A percentile compares a stretch with the other conserved stretches of the same genome.
Evolutionary conservation across 2,797 vertebrate genomes (phyloP).

Genomic region (Dromococcyx pavoninus): DNA sequence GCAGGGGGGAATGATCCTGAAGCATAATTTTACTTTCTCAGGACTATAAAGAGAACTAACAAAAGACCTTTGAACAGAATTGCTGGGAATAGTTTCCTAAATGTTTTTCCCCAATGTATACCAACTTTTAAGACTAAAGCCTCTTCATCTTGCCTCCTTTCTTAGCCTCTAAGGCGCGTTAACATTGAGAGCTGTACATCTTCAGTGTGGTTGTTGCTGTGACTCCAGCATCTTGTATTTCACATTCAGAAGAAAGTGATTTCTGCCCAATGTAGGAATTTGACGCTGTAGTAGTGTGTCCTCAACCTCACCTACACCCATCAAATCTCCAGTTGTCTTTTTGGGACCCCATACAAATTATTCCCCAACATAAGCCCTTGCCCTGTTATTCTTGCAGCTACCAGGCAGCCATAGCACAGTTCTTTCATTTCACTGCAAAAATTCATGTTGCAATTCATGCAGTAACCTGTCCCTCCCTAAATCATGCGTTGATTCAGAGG

Average conservation of each 20-base stretch:
- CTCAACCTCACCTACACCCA: background rate
- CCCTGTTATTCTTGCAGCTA: background rate
- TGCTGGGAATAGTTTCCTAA: background rate
- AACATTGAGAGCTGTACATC: background rate
- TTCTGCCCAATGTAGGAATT: background rate
- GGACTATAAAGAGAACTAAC: background rate
- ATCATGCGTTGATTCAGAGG: accelerated
- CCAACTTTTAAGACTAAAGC: background rate
- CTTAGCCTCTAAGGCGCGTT: background rate
- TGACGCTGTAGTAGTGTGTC: background rate
- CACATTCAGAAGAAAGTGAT: background rate
- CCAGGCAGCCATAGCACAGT: background rate
- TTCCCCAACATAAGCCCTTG: background rate
- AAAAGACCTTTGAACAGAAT: background rate
- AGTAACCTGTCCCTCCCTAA: background rate
- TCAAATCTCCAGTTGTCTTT: background rate
- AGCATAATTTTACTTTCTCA: background rate
- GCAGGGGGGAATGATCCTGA: background rate
- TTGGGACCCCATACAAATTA: background rate
- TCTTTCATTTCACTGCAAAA: background rate
- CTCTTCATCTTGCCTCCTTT: background rate
- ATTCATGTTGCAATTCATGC: background rate
- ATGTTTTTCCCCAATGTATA: background rate
- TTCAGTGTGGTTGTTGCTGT: background rate
- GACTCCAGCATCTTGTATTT: background rate